Evolutionary conservation across 2,797 vertebrate species (phyloP).

Genomic region (Rhincodon typus): DNA sequence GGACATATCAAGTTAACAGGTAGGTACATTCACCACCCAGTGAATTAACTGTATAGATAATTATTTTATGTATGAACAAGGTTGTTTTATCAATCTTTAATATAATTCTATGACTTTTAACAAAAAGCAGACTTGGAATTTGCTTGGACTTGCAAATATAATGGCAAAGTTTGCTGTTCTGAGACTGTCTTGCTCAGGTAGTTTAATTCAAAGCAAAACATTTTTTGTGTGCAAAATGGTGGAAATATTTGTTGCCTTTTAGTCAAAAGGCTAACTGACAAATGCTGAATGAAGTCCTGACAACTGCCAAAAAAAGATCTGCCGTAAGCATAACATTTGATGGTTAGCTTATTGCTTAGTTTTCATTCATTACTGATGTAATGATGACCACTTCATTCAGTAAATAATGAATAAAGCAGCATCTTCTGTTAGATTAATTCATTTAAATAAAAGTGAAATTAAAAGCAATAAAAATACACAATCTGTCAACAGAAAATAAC

Average conservation of each 20-base stretch:
- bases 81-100: not conserved
- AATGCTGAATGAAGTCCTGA: not conserved
- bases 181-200: not conserved
- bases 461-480: not conserved
- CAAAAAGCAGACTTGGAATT: not conserved
- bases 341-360: not conserved
- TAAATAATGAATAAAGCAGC: not conserved
- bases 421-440: not conserved
- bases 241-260: not conserved
- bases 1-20: conserved; percentile 99
- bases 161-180: not conserved
- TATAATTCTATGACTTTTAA: no score
- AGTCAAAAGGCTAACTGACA: not conserved
- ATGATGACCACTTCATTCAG: not conserved
- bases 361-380: not conserved
- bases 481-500: not conserved
- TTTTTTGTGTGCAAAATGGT: not conserved
- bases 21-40: conserved; percentile 49
- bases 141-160: not conserved
- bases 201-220: not conserved
- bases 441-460: not conserved
- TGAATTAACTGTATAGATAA: conserved; percentile 19
- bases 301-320: not conserved
- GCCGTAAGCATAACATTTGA: not conserved
- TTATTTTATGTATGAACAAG: conserved; percentile 7